These are phyloP conservation scores for Drosophila leonis DNA, from an alignment of 2,888 invertebrate species.

Conservation along the genomic window DNA sequence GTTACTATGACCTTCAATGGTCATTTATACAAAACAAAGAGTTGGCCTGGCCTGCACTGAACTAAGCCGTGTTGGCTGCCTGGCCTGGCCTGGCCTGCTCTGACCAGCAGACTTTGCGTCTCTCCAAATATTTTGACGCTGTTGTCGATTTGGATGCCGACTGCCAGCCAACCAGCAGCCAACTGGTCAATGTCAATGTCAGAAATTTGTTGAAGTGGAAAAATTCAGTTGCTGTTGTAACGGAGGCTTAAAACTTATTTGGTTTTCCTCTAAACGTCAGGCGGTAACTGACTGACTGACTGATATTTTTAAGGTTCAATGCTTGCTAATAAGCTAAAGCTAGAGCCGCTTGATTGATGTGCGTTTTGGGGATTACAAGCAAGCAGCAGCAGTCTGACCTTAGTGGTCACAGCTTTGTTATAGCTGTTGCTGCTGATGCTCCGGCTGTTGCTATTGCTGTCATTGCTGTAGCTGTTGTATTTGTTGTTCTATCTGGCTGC, in stretches of 20 bases:
- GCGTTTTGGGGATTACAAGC: slow-evolving; percentile 71
- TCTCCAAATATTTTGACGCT: slow-evolving; percentile 75
- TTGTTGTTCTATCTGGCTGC: slow-evolving; percentile 60
- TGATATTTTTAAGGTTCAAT: slow-evolving; percentile 57
- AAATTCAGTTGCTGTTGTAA: slow-evolving; percentile 60
- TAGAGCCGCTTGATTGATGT: slow-evolving; percentile 64
- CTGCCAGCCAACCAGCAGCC: slow-evolving; percentile 24
- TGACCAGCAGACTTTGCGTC: slow-evolving; percentile 59
- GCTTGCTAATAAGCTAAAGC: slow-evolving; percentile 70
- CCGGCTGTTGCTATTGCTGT: slow-evolving; percentile 34
- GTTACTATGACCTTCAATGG: slow-evolving; percentile 76
- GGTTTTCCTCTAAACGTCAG: slow-evolving; percentile 36
- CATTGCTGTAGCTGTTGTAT: slow-evolving; percentile 28
- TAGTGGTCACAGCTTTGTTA: slow-evolving; percentile 34
- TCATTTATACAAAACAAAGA: slow-evolving; percentile 69
- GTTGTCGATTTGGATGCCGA: slow-evolving; percentile 64
- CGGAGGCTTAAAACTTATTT: slow-evolving; percentile 40
- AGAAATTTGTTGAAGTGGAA: slow-evolving; percentile 77
- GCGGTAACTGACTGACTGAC: slow-evolving; percentile 12
- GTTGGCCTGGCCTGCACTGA: slow-evolving; percentile 38
- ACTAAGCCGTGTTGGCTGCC: slow-evolving; percentile 4
- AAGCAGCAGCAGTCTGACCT: slow-evolving; percentile 49
- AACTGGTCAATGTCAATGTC: slow-evolving; percentile 83
- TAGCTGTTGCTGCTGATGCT: slow-evolving; percentile 29
- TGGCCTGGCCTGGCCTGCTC: slow-evolving; percentile 22